Evolutionary conservation across 1,140 invertebrate genomes (phyloP), one percentile per base, ranked within the genome.

Genomic region (Nomia melanderi): DNA sequence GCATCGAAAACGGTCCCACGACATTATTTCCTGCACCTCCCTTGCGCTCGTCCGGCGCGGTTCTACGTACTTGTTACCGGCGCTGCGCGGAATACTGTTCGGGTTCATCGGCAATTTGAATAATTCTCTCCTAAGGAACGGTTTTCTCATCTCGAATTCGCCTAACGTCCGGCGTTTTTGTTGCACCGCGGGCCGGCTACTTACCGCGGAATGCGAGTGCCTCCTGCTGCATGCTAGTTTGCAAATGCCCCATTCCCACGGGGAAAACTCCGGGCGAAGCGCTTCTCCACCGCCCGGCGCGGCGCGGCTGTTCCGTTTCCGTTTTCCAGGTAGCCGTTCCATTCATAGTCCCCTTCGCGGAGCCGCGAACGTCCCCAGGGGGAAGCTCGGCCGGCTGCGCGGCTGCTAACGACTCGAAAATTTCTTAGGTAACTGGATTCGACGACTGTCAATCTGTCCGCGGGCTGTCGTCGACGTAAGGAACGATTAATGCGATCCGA

Each of bases 1-100:
- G 86, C 85, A n/a, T 74, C 85, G 63, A 50, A 75, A 84, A 79
- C 81, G 84, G 87, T 92, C 90, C 87, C 91, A 91, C 90, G 90
- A 90, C 85, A 86, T 90, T 89, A 88, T 89, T 89, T 88, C 86
- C 85, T 84, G 74, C 83, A 69, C 71, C 57, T 71, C 53, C 67
- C 65, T 67, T 44, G 65, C 41, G 41, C 5, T 39, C 36, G 36
- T 7, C 41, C 14, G 12, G 2, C 41, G 5, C 41, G 41, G 62
- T 79, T 75, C 73, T 83, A 79, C 57, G 72, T 85, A 77, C 87
- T 70, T 67, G 83, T 84, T 85, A 82, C 78, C 78, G 84, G 72
- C 63, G 76, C 39, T 81, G 80, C 76, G 54, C 62, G 41, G 71
- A 81, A 60, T 57, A 71, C 56, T 41, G 64, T 83, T 54, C 59